Conservation (phyloP, 1,140 invertebrate species). For the Megalonaias nervosa region DNA sequence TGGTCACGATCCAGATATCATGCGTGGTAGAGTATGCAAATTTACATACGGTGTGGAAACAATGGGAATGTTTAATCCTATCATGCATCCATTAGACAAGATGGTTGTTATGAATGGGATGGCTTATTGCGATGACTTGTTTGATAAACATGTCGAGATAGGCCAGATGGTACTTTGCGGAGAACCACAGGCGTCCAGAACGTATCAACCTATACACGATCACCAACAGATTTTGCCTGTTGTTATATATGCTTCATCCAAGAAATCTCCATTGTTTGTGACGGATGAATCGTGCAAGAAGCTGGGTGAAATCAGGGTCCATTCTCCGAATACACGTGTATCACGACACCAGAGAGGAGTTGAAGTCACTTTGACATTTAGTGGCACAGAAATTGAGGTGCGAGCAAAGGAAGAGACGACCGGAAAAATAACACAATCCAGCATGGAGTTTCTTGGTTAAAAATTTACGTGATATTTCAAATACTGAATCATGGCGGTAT, state of each 20-base stretch:
- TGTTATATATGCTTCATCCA: conserved; percentile 31
- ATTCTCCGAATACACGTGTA: conserved; percentile 11
- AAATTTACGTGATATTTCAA: no score
- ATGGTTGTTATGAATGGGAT: conserved; percentile 12
- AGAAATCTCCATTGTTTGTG: conserved; percentile 26
- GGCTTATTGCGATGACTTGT: conserved; percentile 38
- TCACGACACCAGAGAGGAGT: conserved; percentile 4
- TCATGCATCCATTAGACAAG: conserved; percentile 18
- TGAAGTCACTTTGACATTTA: conserved; percentile 5
- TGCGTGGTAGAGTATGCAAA: conserved; percentile 30
- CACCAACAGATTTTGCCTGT: conserved; percentile 19
- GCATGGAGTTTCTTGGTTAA: conserved; percentile 23
- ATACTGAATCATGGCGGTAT: no score
- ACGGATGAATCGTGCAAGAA: conserved; percentile 13
- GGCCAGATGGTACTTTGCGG: conserved; percentile 30
- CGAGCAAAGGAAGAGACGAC: conserved; percentile 20
- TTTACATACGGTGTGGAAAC: conserved; percentile 43
- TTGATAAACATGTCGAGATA: conserved; percentile 41
- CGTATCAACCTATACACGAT: conserved; percentile 26
- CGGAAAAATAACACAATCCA: neutral
- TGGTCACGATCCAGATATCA: conserved; percentile 33
- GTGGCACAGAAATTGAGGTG: conserved; percentile 39
- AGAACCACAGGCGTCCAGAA: conserved; percentile 12
- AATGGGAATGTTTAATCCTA: conserved; percentile 19
- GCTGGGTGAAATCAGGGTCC: conserved; percentile 22